These are phyloP conservation scores for Sebastes nivosus DNA, from an alignment of 2,797 vertebrate species.

Conservation along the genomic window DNA sequence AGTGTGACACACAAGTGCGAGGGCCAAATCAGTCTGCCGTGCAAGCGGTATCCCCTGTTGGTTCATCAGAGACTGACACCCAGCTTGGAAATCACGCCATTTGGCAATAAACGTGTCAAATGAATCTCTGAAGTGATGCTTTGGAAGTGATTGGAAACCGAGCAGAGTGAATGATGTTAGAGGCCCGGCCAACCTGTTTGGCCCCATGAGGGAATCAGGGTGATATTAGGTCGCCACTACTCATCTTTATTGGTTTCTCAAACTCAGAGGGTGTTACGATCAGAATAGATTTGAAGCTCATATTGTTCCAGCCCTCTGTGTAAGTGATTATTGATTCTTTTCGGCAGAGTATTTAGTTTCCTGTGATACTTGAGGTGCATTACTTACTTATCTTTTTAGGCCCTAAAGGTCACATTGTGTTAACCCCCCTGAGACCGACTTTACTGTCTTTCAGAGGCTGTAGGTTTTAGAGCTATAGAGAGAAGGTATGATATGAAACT, in stretches of 20 bases:
- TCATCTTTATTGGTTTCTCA: slow-evolving; percentile 38
- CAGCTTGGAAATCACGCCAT: slow-evolving; percentile 49
- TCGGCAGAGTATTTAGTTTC: background rate
- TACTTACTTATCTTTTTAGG: background rate
- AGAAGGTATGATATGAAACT: no score
- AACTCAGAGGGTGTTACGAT: slow-evolving; percentile 1
- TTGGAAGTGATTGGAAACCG: slow-evolving; percentile 41
- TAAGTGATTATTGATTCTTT: slow-evolving; percentile 22
- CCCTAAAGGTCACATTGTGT: background rate
- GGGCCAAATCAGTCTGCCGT: slow-evolving; percentile 30
- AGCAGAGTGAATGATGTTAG: slow-evolving; percentile 45
- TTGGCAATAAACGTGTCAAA: slow-evolving; percentile 55
- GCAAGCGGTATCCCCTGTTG: slow-evolving; percentile 32
- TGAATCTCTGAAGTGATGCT: slow-evolving; percentile 49
- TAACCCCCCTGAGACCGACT: background rate
- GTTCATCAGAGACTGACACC: slow-evolving; percentile 34
- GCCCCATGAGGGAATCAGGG: slow-evolving; percentile 27
- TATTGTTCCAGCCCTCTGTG: background rate
- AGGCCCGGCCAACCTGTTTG: slow-evolving; percentile 4
- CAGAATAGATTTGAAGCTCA: slow-evolving; percentile 18
- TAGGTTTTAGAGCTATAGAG: no score
- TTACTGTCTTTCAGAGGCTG: no score
- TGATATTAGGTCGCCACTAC: slow-evolving; percentile 25
- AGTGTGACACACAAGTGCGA: background rate
- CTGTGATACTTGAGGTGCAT: background rate